Percentiles rank a stretch among this genome's conserved stretches.
These are phyloP conservation scores for Daubentonia madagascariensis DNA, from an alignment of 2,113 vertebrate species.

Conservation along the genomic window DNA sequence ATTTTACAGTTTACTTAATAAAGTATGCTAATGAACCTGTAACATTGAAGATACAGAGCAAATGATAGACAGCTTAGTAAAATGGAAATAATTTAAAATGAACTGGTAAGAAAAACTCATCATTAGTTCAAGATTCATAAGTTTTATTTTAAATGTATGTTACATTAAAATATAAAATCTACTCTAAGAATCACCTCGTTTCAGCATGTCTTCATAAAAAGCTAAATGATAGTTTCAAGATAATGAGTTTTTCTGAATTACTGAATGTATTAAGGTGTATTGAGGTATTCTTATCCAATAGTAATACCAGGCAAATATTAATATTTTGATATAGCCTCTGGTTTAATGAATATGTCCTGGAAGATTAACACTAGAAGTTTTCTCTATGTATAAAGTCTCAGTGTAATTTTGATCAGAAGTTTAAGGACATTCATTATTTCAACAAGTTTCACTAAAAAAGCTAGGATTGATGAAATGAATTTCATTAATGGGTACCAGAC, in stretches of 20 bases:
- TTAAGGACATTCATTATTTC: constrained; percentile 52
- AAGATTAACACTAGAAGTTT: constrained; percentile 34
- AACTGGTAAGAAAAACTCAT: constrained; percentile 56
- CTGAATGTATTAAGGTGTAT: constrained; percentile 21
- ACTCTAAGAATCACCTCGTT: constrained; percentile 53
- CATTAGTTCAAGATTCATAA: constrained; percentile 66
- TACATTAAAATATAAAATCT: constrained; percentile 55
- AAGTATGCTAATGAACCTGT: constrained; percentile 34
- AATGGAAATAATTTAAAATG: constrained; percentile 65
- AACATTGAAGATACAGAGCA: constrained; percentile 37
- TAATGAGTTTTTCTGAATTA: constrained; percentile 69
- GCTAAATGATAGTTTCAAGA: constrained; percentile 60
- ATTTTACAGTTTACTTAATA: constrained; percentile 53
- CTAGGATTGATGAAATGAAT: constrained; percentile 37
- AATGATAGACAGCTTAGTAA: constrained; percentile 51
- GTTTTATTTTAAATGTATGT: constrained; percentile 65
- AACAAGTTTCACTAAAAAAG: constrained; percentile 41
- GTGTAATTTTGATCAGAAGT: constrained; percentile 48
- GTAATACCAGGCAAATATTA: constrained; percentile 61
- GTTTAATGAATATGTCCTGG: constrained; percentile 53
- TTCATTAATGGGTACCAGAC: background rate
- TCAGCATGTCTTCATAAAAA: constrained; percentile 59
- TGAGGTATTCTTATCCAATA: constrained; percentile 53
- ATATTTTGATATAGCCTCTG: constrained; percentile 58
- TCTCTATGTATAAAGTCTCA: background rate